Conservation (phyloP, 2,888 invertebrate species). For the Ormyrus labotus region DNA sequence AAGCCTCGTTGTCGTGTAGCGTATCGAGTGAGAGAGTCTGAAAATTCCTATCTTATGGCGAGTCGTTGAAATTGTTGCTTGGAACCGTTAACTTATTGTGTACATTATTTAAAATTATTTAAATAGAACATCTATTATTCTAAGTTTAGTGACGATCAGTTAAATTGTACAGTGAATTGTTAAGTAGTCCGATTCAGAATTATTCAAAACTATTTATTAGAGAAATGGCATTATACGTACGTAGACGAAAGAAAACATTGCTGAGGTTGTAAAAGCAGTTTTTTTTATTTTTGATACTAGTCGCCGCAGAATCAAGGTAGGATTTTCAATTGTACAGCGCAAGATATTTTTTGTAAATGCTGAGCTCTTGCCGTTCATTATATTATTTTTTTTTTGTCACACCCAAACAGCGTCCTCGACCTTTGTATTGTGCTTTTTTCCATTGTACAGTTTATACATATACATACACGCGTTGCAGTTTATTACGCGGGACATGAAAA, state of each 20-base stretch:
- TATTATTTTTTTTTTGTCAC: conserved; percentile 18
- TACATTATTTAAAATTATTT: neutral
- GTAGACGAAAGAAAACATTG: neutral
- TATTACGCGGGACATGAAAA: conserved; percentile 26
- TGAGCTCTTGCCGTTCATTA: conserved; percentile 62
- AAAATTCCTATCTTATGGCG: conserved; percentile 53
- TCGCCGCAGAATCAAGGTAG: conserved; percentile 55
- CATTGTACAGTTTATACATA: conserved; percentile 60
- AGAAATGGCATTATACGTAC: neutral
- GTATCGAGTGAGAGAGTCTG: conserved; percentile 19
- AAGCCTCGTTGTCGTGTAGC: conserved; percentile 8
- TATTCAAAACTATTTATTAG: conserved; percentile 11
- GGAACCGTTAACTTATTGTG: conserved; percentile 16
- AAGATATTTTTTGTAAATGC: conserved; percentile 63
- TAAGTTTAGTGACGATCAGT: neutral
- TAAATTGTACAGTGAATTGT: neutral
- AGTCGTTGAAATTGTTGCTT: conserved; percentile 18
- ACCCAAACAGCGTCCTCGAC: conserved; percentile 16
- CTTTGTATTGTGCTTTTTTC: conserved; percentile 47
- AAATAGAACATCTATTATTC: too few relatives aligned
- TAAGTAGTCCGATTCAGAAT: neutral
- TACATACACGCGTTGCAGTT: conserved; percentile 33
- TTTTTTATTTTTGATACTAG: conserved; percentile 50
- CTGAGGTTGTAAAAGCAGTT: conserved; percentile 16
- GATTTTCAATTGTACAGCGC: conserved; percentile 61